Percentiles rank a stretch among this genome's conserved stretches.
phyloP scores from a whole-genome alignment of 2,797 vertebrate genomes.

The Rhinatrema bivittatum region DNA sequence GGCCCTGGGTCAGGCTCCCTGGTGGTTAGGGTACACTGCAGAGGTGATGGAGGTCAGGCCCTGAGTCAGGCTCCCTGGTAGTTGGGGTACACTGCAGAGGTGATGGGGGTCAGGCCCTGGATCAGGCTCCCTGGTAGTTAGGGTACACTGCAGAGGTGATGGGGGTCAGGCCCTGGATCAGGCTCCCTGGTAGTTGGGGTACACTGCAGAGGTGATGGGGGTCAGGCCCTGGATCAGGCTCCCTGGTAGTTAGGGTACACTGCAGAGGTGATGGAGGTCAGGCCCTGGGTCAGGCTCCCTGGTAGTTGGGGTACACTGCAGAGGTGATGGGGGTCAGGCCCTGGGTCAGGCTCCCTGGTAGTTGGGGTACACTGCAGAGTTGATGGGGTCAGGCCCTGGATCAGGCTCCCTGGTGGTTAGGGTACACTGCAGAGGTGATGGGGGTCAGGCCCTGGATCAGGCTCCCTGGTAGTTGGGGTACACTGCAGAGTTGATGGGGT shows the following conservation, averaged over 20 bases:
- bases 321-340: background rate
- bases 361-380: no score
- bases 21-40: no score
- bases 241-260: background rate
- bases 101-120: background rate
- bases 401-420: no score
- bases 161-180: background rate
- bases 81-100: background rate
- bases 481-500: no score
- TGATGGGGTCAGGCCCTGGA: background rate
- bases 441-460: background rate
- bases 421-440: background rate
- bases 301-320: no score
- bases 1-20: background rate
- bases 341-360: background rate
- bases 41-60: background rate
- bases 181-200: background rate
- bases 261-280: background rate
- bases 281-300: no score
- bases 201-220: background rate
- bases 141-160: no score
- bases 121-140: no score
- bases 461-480: no score
- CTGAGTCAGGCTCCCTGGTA: no score
- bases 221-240: background rate